phyloP scores from a whole-genome alignment of 2,113 vertebrate species.

The Saccopteryx bilineata region DNA sequence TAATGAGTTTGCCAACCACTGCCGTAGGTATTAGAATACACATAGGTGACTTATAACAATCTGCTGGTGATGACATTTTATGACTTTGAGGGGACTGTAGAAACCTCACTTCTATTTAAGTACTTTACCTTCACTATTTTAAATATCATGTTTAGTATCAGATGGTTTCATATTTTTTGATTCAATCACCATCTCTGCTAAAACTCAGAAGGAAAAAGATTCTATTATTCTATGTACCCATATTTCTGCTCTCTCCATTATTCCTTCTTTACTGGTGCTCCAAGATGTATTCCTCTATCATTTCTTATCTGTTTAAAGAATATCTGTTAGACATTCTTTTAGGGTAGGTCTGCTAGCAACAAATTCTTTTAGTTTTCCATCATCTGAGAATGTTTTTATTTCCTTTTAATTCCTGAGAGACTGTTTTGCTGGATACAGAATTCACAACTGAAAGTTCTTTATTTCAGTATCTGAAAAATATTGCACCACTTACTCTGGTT shows the following conservation, averaged over 20 bases:
- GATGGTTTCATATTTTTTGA: conserved; percentile 25
- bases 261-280: background rate
- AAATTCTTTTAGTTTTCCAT: background rate
- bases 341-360: background rate
- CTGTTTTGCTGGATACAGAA: conserved; percentile 28
- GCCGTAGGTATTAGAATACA: background rate
- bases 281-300: background rate
- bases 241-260: conserved; percentile 6
- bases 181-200: background rate
- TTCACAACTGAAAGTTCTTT: background rate
- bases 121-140: conserved; percentile 1
- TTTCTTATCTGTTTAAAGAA: background rate
- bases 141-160: conserved; percentile 21
- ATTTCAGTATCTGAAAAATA: conserved; percentile 34
- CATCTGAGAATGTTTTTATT: conserved; percentile 45
- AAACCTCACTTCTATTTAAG: conserved; percentile 28
- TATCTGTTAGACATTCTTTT: background rate
- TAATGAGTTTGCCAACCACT: no score
- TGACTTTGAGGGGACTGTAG: background rate
- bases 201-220: conserved; percentile 8
- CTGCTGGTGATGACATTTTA: conserved; percentile 2
- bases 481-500: background rate
- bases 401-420: background rate
- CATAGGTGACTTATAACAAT: background rate
- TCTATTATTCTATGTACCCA: background rate